phyloP scores from a whole-genome alignment of 2,113 vertebrate genomes.

The Myotis yumanensis region DNA sequence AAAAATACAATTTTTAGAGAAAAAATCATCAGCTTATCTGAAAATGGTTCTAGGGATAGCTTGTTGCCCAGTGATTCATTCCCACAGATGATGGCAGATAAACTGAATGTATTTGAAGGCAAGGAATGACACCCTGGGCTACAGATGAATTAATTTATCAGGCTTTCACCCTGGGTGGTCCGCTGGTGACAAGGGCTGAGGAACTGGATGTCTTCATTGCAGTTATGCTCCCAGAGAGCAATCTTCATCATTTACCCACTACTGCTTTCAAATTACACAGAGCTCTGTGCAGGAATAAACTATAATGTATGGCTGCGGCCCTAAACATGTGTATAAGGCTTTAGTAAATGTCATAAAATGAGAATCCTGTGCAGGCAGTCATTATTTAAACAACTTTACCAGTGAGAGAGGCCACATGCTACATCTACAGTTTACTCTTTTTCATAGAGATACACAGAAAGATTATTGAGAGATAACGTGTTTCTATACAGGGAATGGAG shows the following conservation, averaged over 20 bases:
- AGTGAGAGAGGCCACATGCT: background rate
- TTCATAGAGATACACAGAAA: background rate
- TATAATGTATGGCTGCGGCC: constrained; percentile 5
- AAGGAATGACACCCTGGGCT: constrained; percentile 70
- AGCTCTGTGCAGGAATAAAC: constrained; percentile 38
- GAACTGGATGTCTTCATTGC: constrained; percentile 48
- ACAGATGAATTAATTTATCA: constrained; percentile 79
- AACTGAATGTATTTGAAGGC: constrained; percentile 78
- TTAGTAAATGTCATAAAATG: constrained; percentile 30
- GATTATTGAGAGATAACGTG: background rate
- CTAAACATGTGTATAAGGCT: constrained; percentile 38
- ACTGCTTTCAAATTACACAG: constrained; percentile 50
- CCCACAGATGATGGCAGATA: constrained; percentile 76
- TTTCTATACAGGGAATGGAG: background rate
- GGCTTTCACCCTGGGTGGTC: constrained; percentile 67
- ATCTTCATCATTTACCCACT: constrained; percentile 65
- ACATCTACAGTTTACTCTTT: background rate
- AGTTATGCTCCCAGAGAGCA: constrained; percentile 60
- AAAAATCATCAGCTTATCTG: constrained; percentile 77
- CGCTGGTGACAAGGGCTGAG: constrained; percentile 56
- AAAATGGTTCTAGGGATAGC: constrained; percentile 77
- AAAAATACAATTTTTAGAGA: constrained; percentile 79
- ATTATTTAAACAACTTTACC: constrained; percentile 50
- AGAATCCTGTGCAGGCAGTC: background rate
- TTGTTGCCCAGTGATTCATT: constrained; percentile 75